These are phyloP conservation scores for Ginglymostoma cirratum DNA, from an alignment of 2,113 vertebrate species.

Conservation along the genomic window DNA sequence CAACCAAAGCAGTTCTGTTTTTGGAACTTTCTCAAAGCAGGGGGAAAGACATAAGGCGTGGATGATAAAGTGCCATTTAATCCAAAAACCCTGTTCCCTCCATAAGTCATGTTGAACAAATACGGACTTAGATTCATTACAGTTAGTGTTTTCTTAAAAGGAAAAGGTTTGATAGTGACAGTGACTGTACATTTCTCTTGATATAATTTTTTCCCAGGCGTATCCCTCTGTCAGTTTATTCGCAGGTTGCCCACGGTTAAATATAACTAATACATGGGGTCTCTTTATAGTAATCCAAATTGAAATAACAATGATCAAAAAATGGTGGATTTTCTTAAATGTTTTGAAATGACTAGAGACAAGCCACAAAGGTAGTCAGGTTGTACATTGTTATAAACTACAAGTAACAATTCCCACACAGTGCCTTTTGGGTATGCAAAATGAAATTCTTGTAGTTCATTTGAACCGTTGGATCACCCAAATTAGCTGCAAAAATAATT, in stretches of 20 bases:
- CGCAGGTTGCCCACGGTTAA: background rate
- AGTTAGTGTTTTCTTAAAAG: background rate
- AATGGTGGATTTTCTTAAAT: background rate
- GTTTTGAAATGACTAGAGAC: background rate
- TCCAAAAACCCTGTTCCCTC: background rate
- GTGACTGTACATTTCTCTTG: background rate
- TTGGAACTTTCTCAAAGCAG: too few relatives aligned
- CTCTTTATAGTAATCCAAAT: background rate
- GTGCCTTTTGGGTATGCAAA: background rate
- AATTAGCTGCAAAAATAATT: background rate
- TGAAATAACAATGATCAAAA: background rate
- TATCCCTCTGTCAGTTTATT: background rate
- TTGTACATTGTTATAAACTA: background rate
- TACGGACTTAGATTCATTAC: background rate
- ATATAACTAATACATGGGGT: background rate
- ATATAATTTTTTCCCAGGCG: background rate
- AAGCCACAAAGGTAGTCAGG: background rate
- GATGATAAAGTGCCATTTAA: slow-evolving; percentile 1
- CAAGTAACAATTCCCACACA: background rate
- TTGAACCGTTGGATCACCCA: background rate
- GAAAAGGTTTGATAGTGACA: background rate
- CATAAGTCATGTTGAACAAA: background rate
- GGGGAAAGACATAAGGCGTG: background rate
- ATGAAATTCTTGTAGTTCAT: background rate
- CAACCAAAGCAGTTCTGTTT: too few relatives aligned